Conservation (phyloP, 1,140 invertebrate species). For the Teleogryllus occipitalis region DNA sequence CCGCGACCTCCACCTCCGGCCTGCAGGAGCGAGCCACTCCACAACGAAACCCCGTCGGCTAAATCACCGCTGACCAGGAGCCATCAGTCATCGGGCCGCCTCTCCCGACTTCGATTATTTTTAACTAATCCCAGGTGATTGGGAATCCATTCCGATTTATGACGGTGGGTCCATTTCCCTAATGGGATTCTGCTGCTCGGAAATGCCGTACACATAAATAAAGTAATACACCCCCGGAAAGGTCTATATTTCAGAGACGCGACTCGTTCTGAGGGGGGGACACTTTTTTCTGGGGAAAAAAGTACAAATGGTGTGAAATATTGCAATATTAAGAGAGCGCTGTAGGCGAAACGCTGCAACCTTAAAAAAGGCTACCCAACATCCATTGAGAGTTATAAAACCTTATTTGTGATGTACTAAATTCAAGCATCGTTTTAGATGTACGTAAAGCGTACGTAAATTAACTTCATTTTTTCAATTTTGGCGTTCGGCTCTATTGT, state of each 20-base stretch:
- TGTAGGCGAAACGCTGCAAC: not conserved
- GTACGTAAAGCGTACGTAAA: not conserved
- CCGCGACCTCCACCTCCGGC: not conserved
- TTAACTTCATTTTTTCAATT: not conserved
- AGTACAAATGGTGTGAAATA: not conserved
- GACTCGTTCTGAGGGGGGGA: not conserved
- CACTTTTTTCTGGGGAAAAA: not conserved
- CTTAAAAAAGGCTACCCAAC: not conserved
- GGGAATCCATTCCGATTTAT: slow-evolving; percentile 1
- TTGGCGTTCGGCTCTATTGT: not conserved
- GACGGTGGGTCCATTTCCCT: not conserved
- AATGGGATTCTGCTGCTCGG: not conserved
- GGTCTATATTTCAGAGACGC: not conserved
- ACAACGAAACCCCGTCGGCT: not conserved
- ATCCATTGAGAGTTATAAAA: slow-evolving; percentile 1
- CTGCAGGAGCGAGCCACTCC: not conserved
- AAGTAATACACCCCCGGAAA: slow-evolving; percentile 1
- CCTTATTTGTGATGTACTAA: not conserved
- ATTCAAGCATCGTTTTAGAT: not conserved
- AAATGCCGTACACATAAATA: slow-evolving; percentile 1
- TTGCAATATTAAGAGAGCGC: not conserved
- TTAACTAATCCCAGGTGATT: slow-evolving; percentile 4
- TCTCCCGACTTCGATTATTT: slow-evolving; percentile 4
- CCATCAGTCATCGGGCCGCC: not conserved
- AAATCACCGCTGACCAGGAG: not conserved